These are phyloP conservation scores for Xestoiulus laeticollis DNA, from an alignment of 2,888 invertebrate genomes.

Conservation along the genomic window DNA sequence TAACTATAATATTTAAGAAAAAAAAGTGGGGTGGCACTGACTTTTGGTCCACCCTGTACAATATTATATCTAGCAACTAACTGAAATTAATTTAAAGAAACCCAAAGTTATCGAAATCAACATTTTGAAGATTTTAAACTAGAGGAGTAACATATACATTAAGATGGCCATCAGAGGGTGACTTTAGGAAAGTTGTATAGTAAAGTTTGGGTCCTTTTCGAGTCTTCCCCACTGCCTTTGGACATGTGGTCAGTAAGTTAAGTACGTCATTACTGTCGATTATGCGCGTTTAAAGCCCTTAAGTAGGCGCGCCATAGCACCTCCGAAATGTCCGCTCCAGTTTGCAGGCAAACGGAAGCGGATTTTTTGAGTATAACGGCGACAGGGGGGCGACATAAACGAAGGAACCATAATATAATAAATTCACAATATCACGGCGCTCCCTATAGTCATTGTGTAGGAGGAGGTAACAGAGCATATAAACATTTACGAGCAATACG, in stretches of 20 bases:
- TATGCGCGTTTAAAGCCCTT: not conserved
- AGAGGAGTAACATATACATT: no score
- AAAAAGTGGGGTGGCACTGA: no score
- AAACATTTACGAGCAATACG: constrained; percentile 26
- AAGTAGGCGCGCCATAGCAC: not conserved
- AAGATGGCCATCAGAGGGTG: no score
- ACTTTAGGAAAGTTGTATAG: no score
- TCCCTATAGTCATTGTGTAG: not conserved
- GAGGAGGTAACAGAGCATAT: not conserved
- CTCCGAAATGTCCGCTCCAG: constrained; percentile 9
- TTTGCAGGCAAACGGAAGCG: not conserved
- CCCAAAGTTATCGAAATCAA: no score
- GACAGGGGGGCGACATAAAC: constrained; percentile 16
- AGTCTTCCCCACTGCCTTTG: not conserved
- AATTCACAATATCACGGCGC: constrained; percentile 5
- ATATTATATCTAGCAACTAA: no score
- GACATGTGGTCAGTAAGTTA: not conserved
- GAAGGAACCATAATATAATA: constrained; percentile 6
- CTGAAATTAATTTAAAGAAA: no score
- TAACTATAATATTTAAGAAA: no score
- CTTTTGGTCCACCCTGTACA: no score
- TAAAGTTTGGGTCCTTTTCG: not conserved
- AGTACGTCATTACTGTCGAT: constrained; percentile 11
- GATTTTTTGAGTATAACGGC: not conserved
- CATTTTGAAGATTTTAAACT: no score